Evolutionary conservation across 2,888 invertebrate genomes (phyloP), one percentile per base, ranked within the genome.

Genomic region (Agrypnus murinus): DNA sequence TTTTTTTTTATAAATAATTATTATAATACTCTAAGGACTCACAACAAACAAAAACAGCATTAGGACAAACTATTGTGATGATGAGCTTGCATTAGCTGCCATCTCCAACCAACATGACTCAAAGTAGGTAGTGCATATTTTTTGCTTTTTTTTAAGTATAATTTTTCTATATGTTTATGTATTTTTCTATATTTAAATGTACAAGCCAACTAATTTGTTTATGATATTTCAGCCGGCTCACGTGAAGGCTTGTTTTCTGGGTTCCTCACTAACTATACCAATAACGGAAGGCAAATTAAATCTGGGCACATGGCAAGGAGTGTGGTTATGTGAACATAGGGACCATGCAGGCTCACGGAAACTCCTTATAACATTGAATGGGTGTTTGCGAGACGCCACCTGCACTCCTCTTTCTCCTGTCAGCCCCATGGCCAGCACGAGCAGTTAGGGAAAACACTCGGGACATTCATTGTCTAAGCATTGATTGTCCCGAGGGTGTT

Each of bases 241-340:
- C 85, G 96, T 97, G 80, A 98, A 98, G 87, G 96, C 98, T 74
- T 96, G 97, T 86, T 96, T 98, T 87, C 90, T 98, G 83, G 98
- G 98, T 80, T 96, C 97, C 77, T 96, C 96, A 78, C 88, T 98
- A 84, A 97, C 96, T 82, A 95, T 98, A 85, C 98, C 98, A 77
- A 96, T 98, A 85, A 96, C 97, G 78, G 96, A 98, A 83, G 98
- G 98, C 81, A 95, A 96, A 87, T 88, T 98, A 82, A 96, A 96
- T 84, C 89, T 98, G 82, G 98, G 98, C 79, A 97, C 96, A 81
- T 98, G 98, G 98, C 98, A 98, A 88, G 98, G 98, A 75, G 94
- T 98, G 77, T 98, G 98, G 98, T 90, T 98, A 80, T 98, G 98
- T 88, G 98, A 98, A 87, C 98, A 98, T 88, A 92, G 98, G 84